These are phyloP conservation scores for Thermophis baileyi DNA, from an alignment of 2,113 vertebrate species.

Conservation along the genomic window DNA sequence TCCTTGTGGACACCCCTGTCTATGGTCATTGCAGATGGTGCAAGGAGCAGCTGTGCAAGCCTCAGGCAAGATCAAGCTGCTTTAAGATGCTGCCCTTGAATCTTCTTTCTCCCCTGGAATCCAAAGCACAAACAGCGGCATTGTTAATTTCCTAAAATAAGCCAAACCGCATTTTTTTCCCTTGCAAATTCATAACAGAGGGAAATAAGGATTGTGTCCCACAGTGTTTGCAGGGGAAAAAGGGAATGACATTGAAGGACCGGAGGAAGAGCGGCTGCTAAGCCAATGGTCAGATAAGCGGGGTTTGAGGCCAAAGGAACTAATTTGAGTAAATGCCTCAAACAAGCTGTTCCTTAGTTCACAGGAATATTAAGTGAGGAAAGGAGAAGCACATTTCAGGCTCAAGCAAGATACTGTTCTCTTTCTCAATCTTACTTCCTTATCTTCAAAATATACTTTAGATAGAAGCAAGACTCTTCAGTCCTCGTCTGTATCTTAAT, in stretches of 20 bases:
- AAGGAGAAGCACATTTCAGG: background rate
- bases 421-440: background rate
- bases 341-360: background rate
- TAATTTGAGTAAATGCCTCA: background rate
- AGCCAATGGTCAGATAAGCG: too few relatives aligned
- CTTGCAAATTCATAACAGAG: background rate
- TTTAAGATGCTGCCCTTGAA: background rate
- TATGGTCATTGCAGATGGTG: background rate
- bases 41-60: background rate
- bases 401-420: background rate
- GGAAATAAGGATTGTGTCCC: background rate
- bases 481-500: background rate
- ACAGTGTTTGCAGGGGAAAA: background rate
- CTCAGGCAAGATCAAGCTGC: background rate
- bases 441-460: background rate
- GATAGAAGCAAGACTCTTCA: background rate
- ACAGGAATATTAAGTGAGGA: background rate
- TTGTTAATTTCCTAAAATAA: background rate
- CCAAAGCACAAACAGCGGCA: background rate
- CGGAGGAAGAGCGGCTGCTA: background rate
- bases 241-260: background rate
- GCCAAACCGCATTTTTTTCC: background rate
- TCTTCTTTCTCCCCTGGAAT: background rate
- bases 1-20: background rate
- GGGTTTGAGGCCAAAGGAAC: background rate